Evolutionary conservation across 1,140 invertebrate genomes (phyloP).

Genomic region (Pseudobourletiella spinata): DNA sequence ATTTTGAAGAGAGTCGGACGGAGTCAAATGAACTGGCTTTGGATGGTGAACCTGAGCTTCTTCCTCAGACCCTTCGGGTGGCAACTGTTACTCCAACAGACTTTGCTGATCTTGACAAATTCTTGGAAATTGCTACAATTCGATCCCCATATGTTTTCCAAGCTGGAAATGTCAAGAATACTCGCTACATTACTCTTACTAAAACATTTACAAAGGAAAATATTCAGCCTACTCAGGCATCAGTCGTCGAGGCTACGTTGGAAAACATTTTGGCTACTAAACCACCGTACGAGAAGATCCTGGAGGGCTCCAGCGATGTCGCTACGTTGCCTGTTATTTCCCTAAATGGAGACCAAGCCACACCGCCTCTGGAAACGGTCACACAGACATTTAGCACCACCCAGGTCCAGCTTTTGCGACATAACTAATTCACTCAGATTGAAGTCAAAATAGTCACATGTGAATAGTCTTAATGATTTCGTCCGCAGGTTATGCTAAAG

Average conservation of each 20-base stretch:
- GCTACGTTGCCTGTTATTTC: conserved; percentile 70
- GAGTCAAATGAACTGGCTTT: conserved; percentile 32
- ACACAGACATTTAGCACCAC: conserved; percentile 84
- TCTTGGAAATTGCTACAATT: conserved; percentile 68
- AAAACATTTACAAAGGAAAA: conserved; percentile 39
- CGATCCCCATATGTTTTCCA: conserved; percentile 81
- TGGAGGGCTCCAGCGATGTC: conserved; percentile 43
- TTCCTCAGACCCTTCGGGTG: conserved; percentile 35
- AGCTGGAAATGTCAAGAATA: conserved; percentile 77
- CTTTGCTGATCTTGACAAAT: conserved; percentile 55
- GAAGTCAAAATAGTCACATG: too few relatives aligned
- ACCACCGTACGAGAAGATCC: conserved; percentile 43
- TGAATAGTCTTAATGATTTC: too few relatives aligned
- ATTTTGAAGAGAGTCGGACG: conserved; percentile 24
- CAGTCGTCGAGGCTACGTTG: conserved; percentile 60
- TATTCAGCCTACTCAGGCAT: conserved; percentile 45
- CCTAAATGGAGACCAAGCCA: conserved; percentile 60
- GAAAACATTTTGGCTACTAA: conserved; percentile 77
- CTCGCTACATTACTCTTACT: conserved; percentile 46
- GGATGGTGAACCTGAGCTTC: conserved; percentile 24
- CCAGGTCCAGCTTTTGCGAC: too few relatives aligned
- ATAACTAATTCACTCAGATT: too few relatives aligned
- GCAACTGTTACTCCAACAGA: conserved; percentile 76
- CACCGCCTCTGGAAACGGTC: conserved; percentile 72
- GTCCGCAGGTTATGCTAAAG: conserved; percentile 62